These are phyloP conservation scores for Ctena decussata DNA, from an alignment of 2,888 invertebrate genomes.

Conservation along the genomic window DNA sequence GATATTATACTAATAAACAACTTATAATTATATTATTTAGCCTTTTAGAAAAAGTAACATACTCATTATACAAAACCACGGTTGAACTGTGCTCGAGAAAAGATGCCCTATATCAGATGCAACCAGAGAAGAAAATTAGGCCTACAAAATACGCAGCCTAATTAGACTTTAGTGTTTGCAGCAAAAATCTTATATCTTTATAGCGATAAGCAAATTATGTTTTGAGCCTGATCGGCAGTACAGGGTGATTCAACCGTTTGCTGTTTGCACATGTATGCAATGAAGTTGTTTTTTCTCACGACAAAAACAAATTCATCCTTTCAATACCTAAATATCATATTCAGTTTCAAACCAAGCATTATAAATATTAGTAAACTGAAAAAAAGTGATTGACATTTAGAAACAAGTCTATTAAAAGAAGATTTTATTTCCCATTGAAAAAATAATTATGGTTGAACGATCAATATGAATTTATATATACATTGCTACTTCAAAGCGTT, in stretches of 20 bases:
- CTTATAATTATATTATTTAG: not conserved
- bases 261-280: too few relatives aligned
- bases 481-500: not conserved
- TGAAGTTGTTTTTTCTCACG: too few relatives aligned
- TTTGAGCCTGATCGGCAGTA: too few relatives aligned
- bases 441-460: not conserved
- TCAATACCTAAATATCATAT: not conserved
- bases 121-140: too few relatives aligned
- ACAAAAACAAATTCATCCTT: not conserved
- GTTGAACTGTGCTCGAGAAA: too few relatives aligned
- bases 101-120: too few relatives aligned
- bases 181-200: too few relatives aligned
- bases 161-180: too few relatives aligned
- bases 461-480: constrained; percentile 1
- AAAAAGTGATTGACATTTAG: not conserved
- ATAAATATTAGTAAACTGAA: not conserved
- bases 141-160: too few relatives aligned
- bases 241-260: too few relatives aligned
- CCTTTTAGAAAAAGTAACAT: not conserved
- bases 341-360: not conserved
- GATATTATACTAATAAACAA: not conserved
- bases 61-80: not conserved
- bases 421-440: not conserved
- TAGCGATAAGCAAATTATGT: too few relatives aligned
- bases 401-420: not conserved